These are phyloP conservation scores for Peromyscus polionotus DNA, from an alignment of 2,113 vertebrate genomes.

Conservation along the genomic window DNA sequence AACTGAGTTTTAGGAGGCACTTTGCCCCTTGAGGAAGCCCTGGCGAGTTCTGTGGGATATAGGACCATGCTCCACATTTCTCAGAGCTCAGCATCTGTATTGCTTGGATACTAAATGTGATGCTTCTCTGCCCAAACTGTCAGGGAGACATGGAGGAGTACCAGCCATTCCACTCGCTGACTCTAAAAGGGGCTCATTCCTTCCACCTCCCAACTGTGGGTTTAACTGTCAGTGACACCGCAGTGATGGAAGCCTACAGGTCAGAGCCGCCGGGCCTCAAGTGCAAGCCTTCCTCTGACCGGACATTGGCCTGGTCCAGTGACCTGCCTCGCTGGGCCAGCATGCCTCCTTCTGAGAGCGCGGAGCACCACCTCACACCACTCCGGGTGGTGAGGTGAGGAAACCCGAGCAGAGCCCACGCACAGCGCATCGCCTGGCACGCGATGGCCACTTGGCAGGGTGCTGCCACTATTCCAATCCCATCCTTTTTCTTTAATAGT, in stretches of 20 bases:
- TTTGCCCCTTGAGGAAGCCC: background rate
- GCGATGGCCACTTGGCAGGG: background rate
- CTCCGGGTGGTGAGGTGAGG: background rate
- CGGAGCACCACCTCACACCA: background rate
- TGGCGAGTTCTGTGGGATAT: background rate
- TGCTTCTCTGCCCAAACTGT: background rate
- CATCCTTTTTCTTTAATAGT: background rate
- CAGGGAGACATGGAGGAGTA: background rate
- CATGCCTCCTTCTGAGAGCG: background rate
- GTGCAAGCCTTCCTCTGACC: background rate
- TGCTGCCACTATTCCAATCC: background rate
- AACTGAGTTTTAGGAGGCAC: accelerated
- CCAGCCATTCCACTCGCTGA: background rate
- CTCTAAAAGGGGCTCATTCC: background rate
- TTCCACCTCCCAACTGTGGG: background rate
- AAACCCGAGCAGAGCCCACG: background rate
- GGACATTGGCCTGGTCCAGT: background rate
- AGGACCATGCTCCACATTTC: background rate
- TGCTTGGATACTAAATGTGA: background rate
- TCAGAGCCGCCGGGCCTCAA: background rate
- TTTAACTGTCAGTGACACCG: background rate
- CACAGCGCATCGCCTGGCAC: background rate
- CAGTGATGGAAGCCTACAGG: background rate
- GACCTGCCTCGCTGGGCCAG: background rate
- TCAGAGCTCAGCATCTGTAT: background rate